These are phyloP conservation scores for Berghia stephanieae DNA, from an alignment of 1,140 invertebrate genomes.

Conservation along the genomic window DNA sequence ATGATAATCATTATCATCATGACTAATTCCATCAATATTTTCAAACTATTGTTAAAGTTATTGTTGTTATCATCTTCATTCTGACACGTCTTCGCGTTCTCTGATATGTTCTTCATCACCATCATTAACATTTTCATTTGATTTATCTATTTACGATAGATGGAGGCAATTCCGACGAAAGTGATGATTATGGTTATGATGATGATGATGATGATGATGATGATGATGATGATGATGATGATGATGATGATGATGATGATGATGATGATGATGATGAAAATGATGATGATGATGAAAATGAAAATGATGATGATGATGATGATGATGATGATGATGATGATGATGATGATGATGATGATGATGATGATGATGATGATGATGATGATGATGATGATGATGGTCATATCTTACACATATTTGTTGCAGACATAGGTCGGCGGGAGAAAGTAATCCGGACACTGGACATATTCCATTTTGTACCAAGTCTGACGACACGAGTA, in stretches of 20 bases:
- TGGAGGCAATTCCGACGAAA: background rate
- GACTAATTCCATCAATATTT: background rate
- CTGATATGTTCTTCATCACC: constrained; percentile 17
- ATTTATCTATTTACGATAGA: background rate
- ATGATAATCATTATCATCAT: background rate
- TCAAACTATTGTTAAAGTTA: background rate
- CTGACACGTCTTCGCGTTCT: constrained; percentile 8
- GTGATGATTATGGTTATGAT: no score
- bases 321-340: constrained; percentile 1
- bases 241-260: background rate
- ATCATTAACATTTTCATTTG: background rate
- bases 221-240: no score
- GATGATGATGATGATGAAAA: background rate
- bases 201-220: constrained; percentile 8
- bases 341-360: background rate
- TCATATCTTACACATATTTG: constrained; percentile 31
- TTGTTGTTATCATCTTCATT: background rate
- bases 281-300: background rate
- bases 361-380: constrained; percentile 1
- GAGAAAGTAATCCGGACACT: constrained; percentile 15
- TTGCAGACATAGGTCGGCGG: constrained; percentile 18
- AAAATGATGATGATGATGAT: background rate
- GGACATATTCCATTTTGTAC: constrained; percentile 26
- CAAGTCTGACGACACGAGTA: constrained; percentile 30
- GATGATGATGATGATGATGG: background rate